These are phyloP conservation scores for Adela reaumurella DNA, from an alignment of 2,888 invertebrate species.

Conservation along the genomic window DNA sequence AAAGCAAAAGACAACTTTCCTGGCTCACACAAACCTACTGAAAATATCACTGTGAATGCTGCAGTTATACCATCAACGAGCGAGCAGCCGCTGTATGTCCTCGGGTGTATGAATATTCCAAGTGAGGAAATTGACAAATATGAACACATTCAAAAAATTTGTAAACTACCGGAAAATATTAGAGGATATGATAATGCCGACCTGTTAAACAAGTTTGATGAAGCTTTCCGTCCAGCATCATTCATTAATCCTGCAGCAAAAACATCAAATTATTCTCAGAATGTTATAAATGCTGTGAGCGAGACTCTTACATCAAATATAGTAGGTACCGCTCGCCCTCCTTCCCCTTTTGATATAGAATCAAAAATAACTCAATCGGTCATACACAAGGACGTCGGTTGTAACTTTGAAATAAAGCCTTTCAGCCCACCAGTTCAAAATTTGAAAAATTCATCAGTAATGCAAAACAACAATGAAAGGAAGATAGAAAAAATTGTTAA, in stretches of 20 bases:
- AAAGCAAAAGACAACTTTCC: slow-evolving; percentile 8
- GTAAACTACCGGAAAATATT: slow-evolving; percentile 49
- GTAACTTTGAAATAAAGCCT: slow-evolving; percentile 52
- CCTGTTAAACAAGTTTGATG: slow-evolving; percentile 44
- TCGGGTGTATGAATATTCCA: slow-evolving; percentile 45
- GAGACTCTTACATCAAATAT: background rate
- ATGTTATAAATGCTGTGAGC: background rate
- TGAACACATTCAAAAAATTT: slow-evolving; percentile 50
- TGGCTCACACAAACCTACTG: slow-evolving; percentile 14
- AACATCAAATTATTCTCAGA: background rate
- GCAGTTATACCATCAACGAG: slow-evolving; percentile 19
- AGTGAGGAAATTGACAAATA: slow-evolving; percentile 47
- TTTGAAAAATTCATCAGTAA: slow-evolving; percentile 38
- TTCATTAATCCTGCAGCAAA: background rate
- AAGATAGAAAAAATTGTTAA: slow-evolving; percentile 45
- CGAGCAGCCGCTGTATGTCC: slow-evolving; percentile 45
- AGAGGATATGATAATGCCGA: slow-evolving; percentile 48
- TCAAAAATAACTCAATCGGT: slow-evolving; percentile 52
- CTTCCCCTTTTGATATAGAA: slow-evolving; percentile 50
- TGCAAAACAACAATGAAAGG: slow-evolving; percentile 37
- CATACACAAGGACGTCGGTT: slow-evolving; percentile 52
- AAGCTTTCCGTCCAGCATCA: slow-evolving; percentile 23
- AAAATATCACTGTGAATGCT: slow-evolving; percentile 16
- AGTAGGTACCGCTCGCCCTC: slow-evolving; percentile 22
- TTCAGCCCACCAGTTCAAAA: slow-evolving; percentile 51